These are phyloP conservation scores for Zeugodacus cucurbitae DNA, from an alignment of 1,140 invertebrate genomes.

Conservation along the genomic window DNA sequence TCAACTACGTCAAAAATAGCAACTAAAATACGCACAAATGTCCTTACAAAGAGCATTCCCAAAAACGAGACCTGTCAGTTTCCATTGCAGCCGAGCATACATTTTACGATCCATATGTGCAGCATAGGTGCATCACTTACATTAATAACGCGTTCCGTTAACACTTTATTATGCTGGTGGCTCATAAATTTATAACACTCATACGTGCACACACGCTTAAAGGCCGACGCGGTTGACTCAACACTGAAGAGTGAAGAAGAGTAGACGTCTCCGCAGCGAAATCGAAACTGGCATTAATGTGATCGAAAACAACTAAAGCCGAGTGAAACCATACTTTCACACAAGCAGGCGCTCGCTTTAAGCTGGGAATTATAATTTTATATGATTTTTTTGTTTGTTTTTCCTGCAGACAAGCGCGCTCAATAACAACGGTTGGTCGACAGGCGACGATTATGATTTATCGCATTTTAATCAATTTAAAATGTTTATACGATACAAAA, in stretches of 20 bases:
- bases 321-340: not conserved
- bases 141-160: slow-evolving; percentile 66
- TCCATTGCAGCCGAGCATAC: not conserved
- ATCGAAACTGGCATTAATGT: not conserved
- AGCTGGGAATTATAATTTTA: not conserved
- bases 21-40: not conserved
- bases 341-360: not conserved
- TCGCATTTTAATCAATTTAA: slow-evolving; percentile 66
- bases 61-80: not conserved
- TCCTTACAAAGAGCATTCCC: not conserved
- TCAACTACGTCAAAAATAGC: too few relatives aligned
- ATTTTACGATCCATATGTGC: slow-evolving; percentile 7
- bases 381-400: not conserved
- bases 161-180: slow-evolving; percentile 65
- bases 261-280: not conserved
- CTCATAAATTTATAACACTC: slow-evolving; percentile 56
- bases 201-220: not conserved
- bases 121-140: slow-evolving; percentile 41
- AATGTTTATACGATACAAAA: slow-evolving; percentile 63
- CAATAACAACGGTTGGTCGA: slow-evolving; percentile 34
- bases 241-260: not conserved
- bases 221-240: too few relatives aligned
- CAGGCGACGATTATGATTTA: slow-evolving; percentile 62
- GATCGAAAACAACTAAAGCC: not conserved
- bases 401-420: not conserved